A percentile compares a stretch with the other conserved stretches of the same genome.
These are phyloP conservation scores for Zaprionus lineosus DNA, from an alignment of 2,888 invertebrate genomes.

Conservation along the genomic window DNA sequence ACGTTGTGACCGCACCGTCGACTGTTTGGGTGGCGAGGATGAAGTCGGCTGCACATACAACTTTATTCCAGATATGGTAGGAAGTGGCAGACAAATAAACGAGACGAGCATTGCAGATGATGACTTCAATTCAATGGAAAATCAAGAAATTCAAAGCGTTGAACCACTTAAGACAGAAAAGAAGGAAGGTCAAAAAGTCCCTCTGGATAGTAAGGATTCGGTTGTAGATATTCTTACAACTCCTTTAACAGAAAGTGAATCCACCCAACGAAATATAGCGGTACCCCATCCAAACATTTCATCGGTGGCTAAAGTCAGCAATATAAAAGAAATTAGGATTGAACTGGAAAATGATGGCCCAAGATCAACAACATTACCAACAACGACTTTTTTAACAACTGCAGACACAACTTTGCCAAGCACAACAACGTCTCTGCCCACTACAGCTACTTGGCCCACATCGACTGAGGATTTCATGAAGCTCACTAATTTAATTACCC, in stretches of 20 bases:
- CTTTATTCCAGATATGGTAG: slow-evolving; percentile 79
- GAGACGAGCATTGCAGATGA: slow-evolving; percentile 61
- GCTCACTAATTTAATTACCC: slow-evolving; percentile 50
- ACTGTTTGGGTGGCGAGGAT: slow-evolving; percentile 92
- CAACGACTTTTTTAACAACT: background rate
- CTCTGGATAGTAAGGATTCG: slow-evolving; percentile 40
- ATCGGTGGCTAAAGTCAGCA: slow-evolving; percentile 1
- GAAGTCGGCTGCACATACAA: slow-evolving; percentile 87
- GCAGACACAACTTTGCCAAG: background rate
- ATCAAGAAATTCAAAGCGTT: slow-evolving; percentile 4
- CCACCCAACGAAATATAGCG: background rate
- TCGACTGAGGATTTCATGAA: slow-evolving; percentile 61
- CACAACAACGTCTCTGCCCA: background rate
- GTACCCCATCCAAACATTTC: background rate
- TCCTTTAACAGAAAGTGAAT: background rate
- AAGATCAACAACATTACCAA: slow-evolving; percentile 9
- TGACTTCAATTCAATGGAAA: slow-evolving; percentile 66
- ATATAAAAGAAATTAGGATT: no score
- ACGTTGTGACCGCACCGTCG: slow-evolving; percentile 88
- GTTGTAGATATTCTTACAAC: slow-evolving; percentile 7
- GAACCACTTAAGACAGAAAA: slow-evolving; percentile 10
- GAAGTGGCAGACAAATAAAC: slow-evolving; percentile 46
- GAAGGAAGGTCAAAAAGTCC: slow-evolving; percentile 46
- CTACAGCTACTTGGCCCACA: slow-evolving; percentile 42
- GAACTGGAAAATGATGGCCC: background rate